phyloP scores from a whole-genome alignment of 23 tunicate genomes.

The Styela plicata region DNA sequence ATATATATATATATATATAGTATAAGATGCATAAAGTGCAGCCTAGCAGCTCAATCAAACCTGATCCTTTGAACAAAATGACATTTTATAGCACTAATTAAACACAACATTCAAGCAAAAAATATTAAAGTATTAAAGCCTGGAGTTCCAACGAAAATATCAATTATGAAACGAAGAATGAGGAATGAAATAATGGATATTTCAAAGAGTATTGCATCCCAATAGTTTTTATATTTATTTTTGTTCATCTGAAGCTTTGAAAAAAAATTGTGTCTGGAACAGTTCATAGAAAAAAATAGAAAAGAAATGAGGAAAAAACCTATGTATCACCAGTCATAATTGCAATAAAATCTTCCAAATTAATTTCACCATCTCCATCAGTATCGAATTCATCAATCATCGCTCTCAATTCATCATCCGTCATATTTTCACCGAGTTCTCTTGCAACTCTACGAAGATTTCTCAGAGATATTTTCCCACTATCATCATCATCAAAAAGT shows the following conservation, averaged over 20 bases:
- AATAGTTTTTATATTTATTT: neutral
- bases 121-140: too few species aligned
- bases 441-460: constrained; percentile 90
- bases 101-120: too few species aligned
- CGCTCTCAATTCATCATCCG: constrained; percentile 92
- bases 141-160: too few species aligned
- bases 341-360: constrained; percentile 82
- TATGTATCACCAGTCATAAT: constrained; percentile 95
- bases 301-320: too few species aligned
- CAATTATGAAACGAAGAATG: too few species aligned
- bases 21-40: too few species aligned
- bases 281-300: neutral
- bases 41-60: too few species aligned
- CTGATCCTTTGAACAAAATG: too few species aligned
- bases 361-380: constrained; percentile 94
- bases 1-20: too few species aligned
- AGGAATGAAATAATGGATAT: too few species aligned
- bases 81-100: too few species aligned
- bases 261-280: neutral
- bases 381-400: constrained; percentile 98
- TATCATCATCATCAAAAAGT: constrained; percentile 92
- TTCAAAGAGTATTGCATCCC: neutral
- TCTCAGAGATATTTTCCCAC: constrained; percentile 94
- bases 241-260: neutral
- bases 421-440: constrained; percentile 89